phyloP scores from a whole-genome alignment of 2,797 vertebrate genomes.

The Ciconia nigra region DNA sequence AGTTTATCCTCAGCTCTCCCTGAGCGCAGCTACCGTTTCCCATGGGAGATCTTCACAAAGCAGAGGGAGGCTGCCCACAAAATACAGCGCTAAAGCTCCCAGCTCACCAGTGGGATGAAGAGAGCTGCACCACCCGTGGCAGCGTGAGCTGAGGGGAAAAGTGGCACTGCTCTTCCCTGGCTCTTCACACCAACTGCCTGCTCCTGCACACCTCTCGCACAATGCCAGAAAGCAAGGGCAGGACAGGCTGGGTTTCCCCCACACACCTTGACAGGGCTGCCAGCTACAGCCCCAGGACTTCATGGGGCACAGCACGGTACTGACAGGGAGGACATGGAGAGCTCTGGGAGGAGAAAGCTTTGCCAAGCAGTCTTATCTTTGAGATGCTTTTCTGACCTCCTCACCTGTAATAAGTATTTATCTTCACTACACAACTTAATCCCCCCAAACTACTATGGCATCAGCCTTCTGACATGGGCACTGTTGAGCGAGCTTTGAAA shows the following conservation, averaged over 20 bases:
- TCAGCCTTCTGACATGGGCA: background rate
- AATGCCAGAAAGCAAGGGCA: background rate
- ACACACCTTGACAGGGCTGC: background rate
- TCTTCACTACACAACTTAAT: background rate
- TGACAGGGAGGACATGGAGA: background rate
- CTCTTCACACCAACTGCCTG: background rate
- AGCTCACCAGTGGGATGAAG: background rate
- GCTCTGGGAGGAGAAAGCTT: background rate
- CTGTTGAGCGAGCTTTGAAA: background rate
- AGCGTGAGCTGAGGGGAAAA: background rate
- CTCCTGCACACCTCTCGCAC: background rate
- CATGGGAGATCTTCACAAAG: background rate
- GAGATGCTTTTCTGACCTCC: background rate
- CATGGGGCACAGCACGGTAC: background rate
- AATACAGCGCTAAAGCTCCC: background rate
- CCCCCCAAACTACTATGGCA: background rate
- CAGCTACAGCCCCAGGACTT: background rate
- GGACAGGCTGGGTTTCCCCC: background rate
- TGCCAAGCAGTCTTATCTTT: background rate
- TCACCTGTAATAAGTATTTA: background rate
- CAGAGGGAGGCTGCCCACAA: background rate
- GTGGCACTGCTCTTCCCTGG: accelerated
- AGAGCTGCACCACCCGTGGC: background rate
- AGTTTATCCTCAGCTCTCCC: background rate
- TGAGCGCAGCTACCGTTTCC: background rate